A percentile compares a stretch with the other conserved stretches of the same genome.
phyloP scores from a whole-genome alignment of 2,888 invertebrate genomes.

The Macaria liturata region DNA sequence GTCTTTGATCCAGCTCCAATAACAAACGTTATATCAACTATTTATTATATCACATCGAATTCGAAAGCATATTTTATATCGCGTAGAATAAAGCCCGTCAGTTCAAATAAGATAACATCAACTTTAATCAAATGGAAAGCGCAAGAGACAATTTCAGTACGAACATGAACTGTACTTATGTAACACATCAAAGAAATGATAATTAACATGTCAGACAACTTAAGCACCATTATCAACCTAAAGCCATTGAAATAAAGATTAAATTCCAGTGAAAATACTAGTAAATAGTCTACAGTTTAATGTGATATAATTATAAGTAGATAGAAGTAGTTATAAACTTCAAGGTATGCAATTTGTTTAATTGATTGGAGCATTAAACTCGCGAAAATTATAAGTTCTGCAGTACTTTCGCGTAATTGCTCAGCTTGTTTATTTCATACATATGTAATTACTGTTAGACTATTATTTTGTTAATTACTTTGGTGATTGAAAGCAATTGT shows the following conservation, averaged over 20 bases:
- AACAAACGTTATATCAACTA: slow-evolving; percentile 1
- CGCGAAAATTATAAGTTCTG: slow-evolving; percentile 20
- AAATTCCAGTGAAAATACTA: slow-evolving; percentile 5
- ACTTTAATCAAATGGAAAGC: slow-evolving; percentile 27
- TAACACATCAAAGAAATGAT: slow-evolving; percentile 9
- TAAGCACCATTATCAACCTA: slow-evolving; percentile 8
- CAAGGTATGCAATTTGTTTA: slow-evolving; percentile 25
- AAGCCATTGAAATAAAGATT: slow-evolving; percentile 15
- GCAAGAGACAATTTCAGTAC: slow-evolving; percentile 22
- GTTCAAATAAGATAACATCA: slow-evolving; percentile 14
- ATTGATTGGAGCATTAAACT: slow-evolving; percentile 28
- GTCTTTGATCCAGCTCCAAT: no score
- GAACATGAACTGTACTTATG: slow-evolving; percentile 17
- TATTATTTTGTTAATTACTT: no score
- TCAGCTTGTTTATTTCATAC: slow-evolving; percentile 4
- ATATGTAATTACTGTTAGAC: not conserved
- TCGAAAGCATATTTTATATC: slow-evolving; percentile 17
- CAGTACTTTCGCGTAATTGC: slow-evolving; percentile 16
- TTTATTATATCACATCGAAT: slow-evolving; percentile 15
- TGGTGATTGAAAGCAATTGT: no score
- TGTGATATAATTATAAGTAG: slow-evolving; percentile 9
- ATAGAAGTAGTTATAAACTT: not conserved
- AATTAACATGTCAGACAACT: slow-evolving; percentile 7
- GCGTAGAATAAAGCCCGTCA: slow-evolving; percentile 13
- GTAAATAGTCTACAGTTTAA: slow-evolving; percentile 1